phyloP scores from a whole-genome alignment of 2,113 vertebrate species.

The Onychostoma macrolepis region DNA sequence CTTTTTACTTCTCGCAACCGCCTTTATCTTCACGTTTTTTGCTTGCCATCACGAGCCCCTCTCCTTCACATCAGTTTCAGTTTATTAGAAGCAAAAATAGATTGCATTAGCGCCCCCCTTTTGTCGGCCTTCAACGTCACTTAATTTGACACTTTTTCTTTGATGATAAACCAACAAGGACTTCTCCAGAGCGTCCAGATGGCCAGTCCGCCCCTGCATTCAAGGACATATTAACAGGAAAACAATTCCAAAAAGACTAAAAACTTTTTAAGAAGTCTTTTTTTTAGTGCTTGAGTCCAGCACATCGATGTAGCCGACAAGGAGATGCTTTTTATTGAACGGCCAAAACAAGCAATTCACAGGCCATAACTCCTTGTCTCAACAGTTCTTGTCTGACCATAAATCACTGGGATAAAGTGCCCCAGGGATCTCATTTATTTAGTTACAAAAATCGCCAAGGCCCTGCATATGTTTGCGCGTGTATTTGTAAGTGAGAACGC shows the following conservation, averaged over 20 bases:
- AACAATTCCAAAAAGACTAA: neutral
- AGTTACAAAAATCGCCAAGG: constrained; percentile 56
- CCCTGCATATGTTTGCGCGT: constrained; percentile 43
- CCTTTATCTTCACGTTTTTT: no score
- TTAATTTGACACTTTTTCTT: no score
- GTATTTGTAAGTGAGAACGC: constrained; percentile 33
- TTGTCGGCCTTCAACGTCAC: no score
- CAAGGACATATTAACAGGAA: neutral
- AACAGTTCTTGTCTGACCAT: constrained; percentile 76
- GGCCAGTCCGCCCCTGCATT: no score
- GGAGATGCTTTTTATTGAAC: constrained; percentile 78
- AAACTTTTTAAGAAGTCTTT: neutral
- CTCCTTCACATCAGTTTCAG: no score
- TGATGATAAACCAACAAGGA: no score
- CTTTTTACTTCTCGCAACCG: no score
- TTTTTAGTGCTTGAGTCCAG: constrained; percentile 40
- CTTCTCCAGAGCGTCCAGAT: no score
- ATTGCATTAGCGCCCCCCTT: no score
- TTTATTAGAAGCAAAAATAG: no score
- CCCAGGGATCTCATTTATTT: constrained; percentile 71
- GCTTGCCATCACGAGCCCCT: no score
- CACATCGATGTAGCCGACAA: constrained; percentile 66
- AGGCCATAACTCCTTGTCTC: constrained; percentile 81
- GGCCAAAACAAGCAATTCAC: constrained; percentile 82
- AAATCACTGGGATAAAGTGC: constrained; percentile 76